Evolutionary conservation across 2,797 vertebrate species (phyloP).

Genomic region (Octomys mimax): DNA sequence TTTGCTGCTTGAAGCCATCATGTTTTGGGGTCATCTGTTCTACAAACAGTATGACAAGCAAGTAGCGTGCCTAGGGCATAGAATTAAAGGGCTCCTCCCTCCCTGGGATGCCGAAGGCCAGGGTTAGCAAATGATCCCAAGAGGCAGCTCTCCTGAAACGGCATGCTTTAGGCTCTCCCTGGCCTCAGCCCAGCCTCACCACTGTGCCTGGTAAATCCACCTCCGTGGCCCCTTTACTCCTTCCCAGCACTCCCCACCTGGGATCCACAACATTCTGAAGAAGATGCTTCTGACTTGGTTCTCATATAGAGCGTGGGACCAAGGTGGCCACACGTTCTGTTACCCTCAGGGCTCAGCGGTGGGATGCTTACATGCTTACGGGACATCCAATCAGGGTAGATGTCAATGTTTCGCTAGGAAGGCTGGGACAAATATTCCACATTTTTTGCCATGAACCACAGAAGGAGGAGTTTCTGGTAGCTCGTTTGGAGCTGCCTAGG

Average conservation of each 20-base stretch:
- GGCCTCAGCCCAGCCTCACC: background rate
- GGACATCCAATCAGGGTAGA: background rate
- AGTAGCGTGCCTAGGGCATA: background rate
- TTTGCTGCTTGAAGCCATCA: background rate
- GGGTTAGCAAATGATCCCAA: background rate
- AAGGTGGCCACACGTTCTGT: background rate
- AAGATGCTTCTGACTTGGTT: background rate
- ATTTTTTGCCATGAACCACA: background rate
- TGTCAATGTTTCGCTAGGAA: background rate
- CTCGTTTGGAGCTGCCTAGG: background rate
- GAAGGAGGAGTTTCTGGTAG: background rate
- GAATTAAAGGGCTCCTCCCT: background rate
- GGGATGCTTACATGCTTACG: background rate
- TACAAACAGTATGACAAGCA: background rate
- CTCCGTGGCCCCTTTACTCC: background rate
- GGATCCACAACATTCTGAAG: background rate
- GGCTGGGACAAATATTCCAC: background rate
- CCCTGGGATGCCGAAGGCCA: background rate
- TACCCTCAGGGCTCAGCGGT: background rate
- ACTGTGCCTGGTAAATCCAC: background rate
- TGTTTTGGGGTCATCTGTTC: background rate
- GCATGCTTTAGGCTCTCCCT: too few relatives aligned
- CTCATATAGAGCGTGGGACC: background rate
- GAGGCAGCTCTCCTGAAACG: background rate
- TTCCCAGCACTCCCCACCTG: too few relatives aligned